These are phyloP conservation scores for Tenthredo livida DNA, from an alignment of 2,888 invertebrate species.

Conservation along the genomic window DNA sequence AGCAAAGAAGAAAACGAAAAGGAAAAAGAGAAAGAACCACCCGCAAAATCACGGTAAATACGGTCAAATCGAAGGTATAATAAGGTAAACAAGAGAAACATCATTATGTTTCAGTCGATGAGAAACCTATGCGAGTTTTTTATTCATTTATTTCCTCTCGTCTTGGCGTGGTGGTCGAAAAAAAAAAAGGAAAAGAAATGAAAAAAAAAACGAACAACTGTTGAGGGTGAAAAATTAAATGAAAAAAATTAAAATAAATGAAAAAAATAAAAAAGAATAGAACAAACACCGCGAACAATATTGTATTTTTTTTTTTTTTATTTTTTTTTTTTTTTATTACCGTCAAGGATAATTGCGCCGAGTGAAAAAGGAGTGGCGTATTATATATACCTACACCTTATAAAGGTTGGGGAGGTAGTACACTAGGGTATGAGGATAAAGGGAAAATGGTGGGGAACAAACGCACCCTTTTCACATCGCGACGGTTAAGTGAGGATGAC, in stretches of 20 bases:
- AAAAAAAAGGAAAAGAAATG: not conserved
- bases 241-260: too few relatives aligned
- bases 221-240: not conserved
- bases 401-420: not conserved
- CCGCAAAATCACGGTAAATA: too few relatives aligned
- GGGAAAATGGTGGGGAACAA: conserved; percentile 9
- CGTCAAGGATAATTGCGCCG: not conserved
- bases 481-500: conserved; percentile 28
- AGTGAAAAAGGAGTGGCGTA: not conserved
- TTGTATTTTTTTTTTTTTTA: too few relatives aligned
- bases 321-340: not conserved
- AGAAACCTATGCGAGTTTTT: too few relatives aligned
- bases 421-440: not conserved
- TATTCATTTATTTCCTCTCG: not conserved
- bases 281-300: conserved; percentile 6
- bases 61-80: too few relatives aligned
- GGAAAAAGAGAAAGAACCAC: too few relatives aligned
- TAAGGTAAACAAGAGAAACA: too few relatives aligned
- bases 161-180: not conserved
- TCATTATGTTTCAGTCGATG: too few relatives aligned
- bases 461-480: conserved; percentile 37
- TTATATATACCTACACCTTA: not conserved
- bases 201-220: not conserved
- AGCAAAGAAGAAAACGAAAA: too few relatives aligned
- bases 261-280: too few relatives aligned